Evolutionary conservation across 2,797 vertebrate species (phyloP).

Genomic region (Pelochelys cantorii): DNA sequence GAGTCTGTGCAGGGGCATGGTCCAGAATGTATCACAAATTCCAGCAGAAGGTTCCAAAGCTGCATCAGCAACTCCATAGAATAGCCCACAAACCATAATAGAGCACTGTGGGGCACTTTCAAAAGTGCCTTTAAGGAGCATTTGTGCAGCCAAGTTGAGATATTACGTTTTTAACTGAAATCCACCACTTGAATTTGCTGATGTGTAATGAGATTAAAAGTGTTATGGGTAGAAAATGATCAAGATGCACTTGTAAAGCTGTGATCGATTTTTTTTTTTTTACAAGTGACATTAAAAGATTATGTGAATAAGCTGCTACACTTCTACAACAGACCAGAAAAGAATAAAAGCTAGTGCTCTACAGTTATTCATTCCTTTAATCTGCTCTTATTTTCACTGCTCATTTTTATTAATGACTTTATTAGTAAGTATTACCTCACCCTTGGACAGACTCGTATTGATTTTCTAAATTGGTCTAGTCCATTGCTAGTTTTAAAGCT

Average conservation of each 20-base stretch:
- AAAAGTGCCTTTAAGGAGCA: background rate
- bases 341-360: background rate
- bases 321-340: background rate
- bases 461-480: background rate
- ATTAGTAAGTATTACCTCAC: background rate
- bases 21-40: background rate
- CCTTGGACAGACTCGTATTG: background rate
- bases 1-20: background rate
- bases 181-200: background rate
- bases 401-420: background rate
- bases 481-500: background rate
- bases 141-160: background rate
- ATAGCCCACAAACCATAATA: background rate
- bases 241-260: background rate
- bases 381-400: background rate
- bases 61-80: background rate
- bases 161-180: background rate
- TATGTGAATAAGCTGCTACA: background rate
- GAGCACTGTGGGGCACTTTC: background rate
- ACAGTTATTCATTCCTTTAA: background rate
- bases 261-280: background rate
- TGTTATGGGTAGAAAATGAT: background rate
- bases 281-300: background rate
- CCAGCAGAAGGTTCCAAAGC: background rate
- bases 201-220: background rate